Evolutionary conservation across 1,140 invertebrate genomes (phyloP).

Genomic region (Euglossa dilemma): DNA sequence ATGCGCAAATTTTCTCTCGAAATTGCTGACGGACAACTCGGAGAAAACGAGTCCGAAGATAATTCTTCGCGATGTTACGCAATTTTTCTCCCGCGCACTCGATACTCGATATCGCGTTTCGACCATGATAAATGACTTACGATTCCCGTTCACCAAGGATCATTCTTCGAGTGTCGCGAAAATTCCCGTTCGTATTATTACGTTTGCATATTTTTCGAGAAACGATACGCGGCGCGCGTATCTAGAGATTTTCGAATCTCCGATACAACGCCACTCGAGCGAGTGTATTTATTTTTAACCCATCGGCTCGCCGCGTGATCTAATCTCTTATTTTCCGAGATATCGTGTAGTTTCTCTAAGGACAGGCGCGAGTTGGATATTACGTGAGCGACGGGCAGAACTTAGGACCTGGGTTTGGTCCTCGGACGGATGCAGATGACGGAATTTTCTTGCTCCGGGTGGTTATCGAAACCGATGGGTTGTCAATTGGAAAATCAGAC

Average conservation of each 20-base stretch:
- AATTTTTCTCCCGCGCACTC: too few species aligned
- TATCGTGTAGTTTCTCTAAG: background rate
- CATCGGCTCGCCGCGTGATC: background rate
- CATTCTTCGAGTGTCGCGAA: too few species aligned
- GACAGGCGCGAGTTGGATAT: background rate
- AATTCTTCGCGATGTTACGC: too few species aligned
- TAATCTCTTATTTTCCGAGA: background rate
- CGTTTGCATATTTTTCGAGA: background rate
- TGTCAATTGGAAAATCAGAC: slow-evolving; percentile 76
- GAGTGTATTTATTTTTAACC: slow-evolving; percentile 30
- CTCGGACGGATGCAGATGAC: slow-evolving; percentile 46
- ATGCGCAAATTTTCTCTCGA: too few species aligned
- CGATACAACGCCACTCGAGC: slow-evolving; percentile 5
- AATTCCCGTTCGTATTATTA: background rate
- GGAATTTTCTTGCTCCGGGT: slow-evolving; percentile 61
- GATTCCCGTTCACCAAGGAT: too few species aligned
- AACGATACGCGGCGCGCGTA: background rate
- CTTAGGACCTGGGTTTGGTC: background rate
- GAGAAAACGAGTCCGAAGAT: too few species aligned
- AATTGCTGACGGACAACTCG: too few species aligned
- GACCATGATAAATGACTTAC: too few species aligned
- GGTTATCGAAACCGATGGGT: slow-evolving; percentile 70
- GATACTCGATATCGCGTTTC: too few species aligned
- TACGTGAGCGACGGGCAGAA: background rate
- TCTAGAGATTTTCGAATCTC: slow-evolving; percentile 43